phyloP scores from a whole-genome alignment of 2,888 invertebrate genomes.

The Phlogophora meticulosa region DNA sequence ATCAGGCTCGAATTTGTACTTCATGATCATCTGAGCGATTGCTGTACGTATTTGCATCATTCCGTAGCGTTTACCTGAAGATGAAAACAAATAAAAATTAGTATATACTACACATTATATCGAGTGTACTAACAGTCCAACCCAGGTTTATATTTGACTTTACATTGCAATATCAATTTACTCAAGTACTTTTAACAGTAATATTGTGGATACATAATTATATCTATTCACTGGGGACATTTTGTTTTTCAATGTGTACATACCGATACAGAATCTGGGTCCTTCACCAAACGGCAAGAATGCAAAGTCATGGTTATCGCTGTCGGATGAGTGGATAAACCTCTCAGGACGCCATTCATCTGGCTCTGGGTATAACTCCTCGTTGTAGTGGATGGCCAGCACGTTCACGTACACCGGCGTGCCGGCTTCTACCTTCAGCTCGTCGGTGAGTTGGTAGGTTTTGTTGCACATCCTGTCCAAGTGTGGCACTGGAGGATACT shows the following conservation, averaged over 20 bases:
- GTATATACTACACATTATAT: too few species aligned
- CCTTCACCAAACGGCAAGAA: constrained; percentile 84
- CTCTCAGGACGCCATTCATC: constrained; percentile 80
- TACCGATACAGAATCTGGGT: constrained; percentile 80
- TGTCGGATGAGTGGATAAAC: constrained; percentile 71
- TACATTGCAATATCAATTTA: too few species aligned
- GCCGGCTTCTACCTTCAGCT: constrained; percentile 76
- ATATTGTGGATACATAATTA: too few species aligned
- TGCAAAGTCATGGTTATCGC: constrained; percentile 77
- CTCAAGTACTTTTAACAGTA: too few species aligned
- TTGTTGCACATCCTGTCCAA: constrained; percentile 78
- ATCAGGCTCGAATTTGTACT: constrained; percentile 73
- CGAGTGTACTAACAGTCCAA: too few species aligned
- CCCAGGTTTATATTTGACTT: too few species aligned
- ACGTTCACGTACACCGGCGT: constrained; percentile 80
- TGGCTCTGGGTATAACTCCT: constrained; percentile 77
- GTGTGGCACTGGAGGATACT: constrained; percentile 76
- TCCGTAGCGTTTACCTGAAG: constrained; percentile 84
- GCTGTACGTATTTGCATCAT: constrained; percentile 83
- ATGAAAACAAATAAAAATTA: constrained; percentile 16
- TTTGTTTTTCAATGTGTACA: constrained; percentile 5
- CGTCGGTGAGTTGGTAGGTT: constrained; percentile 74
- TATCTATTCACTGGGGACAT: background rate
- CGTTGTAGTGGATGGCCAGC: constrained; percentile 77
- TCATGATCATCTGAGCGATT: constrained; percentile 76